phyloP scores from a whole-genome alignment of 2,797 vertebrate genomes.

The Aulostomus chinensis region DNA sequence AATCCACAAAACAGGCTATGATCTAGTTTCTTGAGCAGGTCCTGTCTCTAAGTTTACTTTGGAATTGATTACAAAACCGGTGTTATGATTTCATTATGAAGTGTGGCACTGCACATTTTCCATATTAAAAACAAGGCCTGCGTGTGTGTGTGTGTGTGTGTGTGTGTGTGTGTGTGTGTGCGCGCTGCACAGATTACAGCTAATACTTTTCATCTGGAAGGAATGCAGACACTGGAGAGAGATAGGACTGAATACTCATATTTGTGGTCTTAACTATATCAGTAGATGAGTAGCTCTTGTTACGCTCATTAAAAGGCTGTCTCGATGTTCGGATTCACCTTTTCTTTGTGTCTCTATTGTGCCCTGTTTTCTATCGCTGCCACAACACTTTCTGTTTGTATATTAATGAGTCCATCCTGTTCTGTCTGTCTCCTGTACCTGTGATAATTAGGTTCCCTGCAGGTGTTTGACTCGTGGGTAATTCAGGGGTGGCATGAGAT shows the following conservation, averaged over 20 bases:
- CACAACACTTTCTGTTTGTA: slow-evolving; percentile 8
- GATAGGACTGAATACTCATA: background rate
- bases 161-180: too few species aligned
- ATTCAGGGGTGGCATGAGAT: slow-evolving; percentile 39
- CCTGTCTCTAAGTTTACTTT: slow-evolving; percentile 17
- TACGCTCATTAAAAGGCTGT: slow-evolving; percentile 13
- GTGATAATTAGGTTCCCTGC: slow-evolving; percentile 50
- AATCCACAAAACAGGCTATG: slow-evolving; percentile 11
- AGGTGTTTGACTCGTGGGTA: slow-evolving; percentile 37
- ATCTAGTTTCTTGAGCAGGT: slow-evolving; percentile 16
- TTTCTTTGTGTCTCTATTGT: background rate
- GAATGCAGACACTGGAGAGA: slow-evolving; percentile 31
- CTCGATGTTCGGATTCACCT: background rate
- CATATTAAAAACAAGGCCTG: slow-evolving; percentile 47
- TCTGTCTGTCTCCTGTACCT: slow-evolving; percentile 21
- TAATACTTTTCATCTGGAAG: slow-evolving; percentile 64
- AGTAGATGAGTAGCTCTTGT: too few species aligned
- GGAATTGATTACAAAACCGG: slow-evolving; percentile 27
- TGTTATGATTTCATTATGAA: slow-evolving; percentile 60
- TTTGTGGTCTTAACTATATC: too few species aligned
- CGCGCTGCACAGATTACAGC: slow-evolving; percentile 41
- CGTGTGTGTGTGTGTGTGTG: too few species aligned
- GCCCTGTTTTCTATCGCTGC: too few species aligned
- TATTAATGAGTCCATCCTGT: slow-evolving; percentile 26
- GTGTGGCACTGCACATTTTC: slow-evolving; percentile 55